Base-by-base conservation (phyloP, 1,140 invertebrate genomes). In the Drosophila parabipectinata region DNA sequence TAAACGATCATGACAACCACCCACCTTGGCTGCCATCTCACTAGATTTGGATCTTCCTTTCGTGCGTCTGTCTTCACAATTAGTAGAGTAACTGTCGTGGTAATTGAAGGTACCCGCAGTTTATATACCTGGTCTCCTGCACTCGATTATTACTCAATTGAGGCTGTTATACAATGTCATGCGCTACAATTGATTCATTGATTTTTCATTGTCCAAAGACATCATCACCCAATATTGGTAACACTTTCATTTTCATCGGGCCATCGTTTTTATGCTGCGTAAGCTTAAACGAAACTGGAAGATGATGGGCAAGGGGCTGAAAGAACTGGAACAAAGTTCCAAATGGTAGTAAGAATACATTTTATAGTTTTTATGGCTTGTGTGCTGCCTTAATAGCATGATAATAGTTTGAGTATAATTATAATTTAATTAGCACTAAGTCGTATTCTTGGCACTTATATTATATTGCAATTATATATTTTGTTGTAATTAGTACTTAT, bases 131-230 rank as follows among this genome's bases (percentile, higher is more conserved):
- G 45, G 58, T 60, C 48, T 55, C 72, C 51, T 47, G 47, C 54
- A 58, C 48, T 21, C 47, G 30, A 59, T 50, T 44, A 81, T 87
- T 85, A 74, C 68, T 41, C 59, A 77, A 85, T 77, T 45, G 37
- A 34, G 10, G 45, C n/a, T 18, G 73, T 85, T 85, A 87, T 74
- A 81, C 81, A 85, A 85, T 76, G 62, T 77, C 77, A 85, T 84
- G 79, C 60, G 45, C 51, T 57, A 58, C 79, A 83, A 81, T 81
- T 81, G 68, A 72, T 44, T 44, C 41, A 44, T 59, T 53, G 59
- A 66, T 74, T 66, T 82, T 30, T 51, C 47, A 56, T 72, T 80
- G 57, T 48, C 45, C 41, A 37, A 37, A 51, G 61, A 21, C 39
- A 37, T 51, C 39, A 37, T 51, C 56, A 68, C 75, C 56, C 32